Base-by-base conservation (phyloP, 2,797 vertebrate genomes). In the Catostomus latipinnis region DNA sequence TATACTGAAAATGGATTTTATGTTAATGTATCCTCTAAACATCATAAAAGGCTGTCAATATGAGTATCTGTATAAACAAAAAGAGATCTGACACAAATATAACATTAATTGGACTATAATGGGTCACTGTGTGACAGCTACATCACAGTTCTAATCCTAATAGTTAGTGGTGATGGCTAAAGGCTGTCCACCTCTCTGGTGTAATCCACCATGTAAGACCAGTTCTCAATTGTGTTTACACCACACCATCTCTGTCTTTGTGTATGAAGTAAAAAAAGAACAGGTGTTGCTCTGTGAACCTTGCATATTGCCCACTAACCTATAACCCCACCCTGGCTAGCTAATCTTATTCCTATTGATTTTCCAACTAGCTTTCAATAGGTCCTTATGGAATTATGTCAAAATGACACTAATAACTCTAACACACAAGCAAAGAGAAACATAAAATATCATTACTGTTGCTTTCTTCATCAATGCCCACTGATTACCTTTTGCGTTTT, bases 331-430 rank as follows among this genome's bases (percentile, higher is more conserved):
- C 94, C 92, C 93, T 93, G 95, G 96, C 94, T 93, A 95, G 94
- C 93, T 96, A 95, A 97, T 97, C 95, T 96, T 95, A 95, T 96
- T 95, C 94, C 87, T 94, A 98, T 96, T 96, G 96, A 98, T 97
- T 98, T 98, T 95, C 91, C 93, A 93, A 93, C 93, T 89, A 91
- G 92, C 94, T 93, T 96, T 94, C 94, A 93, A 94, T 93, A 82
- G 93, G 94, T 94, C 93, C 84, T 94, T 95, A 94, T 94, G 94
- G 95, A 95, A 94, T 93, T 93, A 91, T 94, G 93, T 95, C 96
- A 94, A 95, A 94, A 86, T 91, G 92, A 91, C 94, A 93, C 95
- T 96, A 96, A 95, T 96, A 95, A 95, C 94, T 95, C 93, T 93
- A 92, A 93, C 93, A 93, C 92, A 92, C 62, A 94, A 94, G 76